Conservation (phyloP, 2,888 invertebrate species). For the Drosophila flavopinicola region DNA sequence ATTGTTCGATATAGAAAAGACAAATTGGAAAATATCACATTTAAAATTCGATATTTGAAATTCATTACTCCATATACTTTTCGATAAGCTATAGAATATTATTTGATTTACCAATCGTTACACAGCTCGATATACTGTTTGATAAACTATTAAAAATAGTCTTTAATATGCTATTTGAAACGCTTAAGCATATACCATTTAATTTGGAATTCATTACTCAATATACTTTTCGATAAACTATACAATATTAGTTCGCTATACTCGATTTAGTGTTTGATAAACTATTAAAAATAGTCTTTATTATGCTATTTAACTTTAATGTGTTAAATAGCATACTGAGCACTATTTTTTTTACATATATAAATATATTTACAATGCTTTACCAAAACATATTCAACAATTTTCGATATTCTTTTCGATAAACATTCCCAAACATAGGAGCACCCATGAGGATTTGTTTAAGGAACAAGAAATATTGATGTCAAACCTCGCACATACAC, state of each 20-base stretch:
- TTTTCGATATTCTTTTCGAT: no score
- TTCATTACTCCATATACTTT: not conserved
- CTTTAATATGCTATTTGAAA: not conserved
- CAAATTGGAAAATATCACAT: no score
- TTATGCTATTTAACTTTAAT: not conserved
- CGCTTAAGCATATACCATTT: not conserved
- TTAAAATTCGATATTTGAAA: not conserved
- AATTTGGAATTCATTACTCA: not conserved
- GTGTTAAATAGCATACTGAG: no score
- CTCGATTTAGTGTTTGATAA: not conserved
- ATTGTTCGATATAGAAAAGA: no score
- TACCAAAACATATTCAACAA: no score
- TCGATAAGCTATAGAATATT: not conserved
- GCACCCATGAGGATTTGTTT: no score
- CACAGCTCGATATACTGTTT: not conserved
- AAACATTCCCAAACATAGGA: no score
- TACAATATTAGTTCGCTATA: no score
- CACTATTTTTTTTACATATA: no score
- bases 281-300: not conserved
- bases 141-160: not conserved
- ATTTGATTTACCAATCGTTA: not conserved
- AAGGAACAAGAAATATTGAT: not conserved
- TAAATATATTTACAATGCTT: no score
- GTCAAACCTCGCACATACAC: constrained; percentile 28
- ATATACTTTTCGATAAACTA: not conserved